Evolutionary conservation across 2,113 vertebrate species (phyloP), one percentile per base, ranked within the genome.

Genomic region (Nesogale talazaci): DNA sequence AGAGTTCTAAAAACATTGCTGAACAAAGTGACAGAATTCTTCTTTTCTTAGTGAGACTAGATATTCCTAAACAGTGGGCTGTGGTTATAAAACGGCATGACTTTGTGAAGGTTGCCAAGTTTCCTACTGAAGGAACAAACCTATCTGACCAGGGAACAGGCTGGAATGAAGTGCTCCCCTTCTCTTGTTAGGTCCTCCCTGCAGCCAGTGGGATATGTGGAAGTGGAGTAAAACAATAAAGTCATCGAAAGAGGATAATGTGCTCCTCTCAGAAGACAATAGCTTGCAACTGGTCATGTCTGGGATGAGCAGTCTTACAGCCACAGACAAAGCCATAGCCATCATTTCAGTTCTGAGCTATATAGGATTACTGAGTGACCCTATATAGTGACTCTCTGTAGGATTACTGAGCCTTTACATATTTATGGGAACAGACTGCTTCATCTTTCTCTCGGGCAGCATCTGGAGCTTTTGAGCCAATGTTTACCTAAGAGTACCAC

Each of bases 1-100:
- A 96, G 89, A 86, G 89, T 90, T 86, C 31, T 63, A 83, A 82
- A 96, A 86, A 89, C 92, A 93, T 87, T 94, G 96, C 81, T 91
- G 92, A 95, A 69, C 83, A 92, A 93, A 96, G 56, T 27, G 70
- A 77, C 86, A 95, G 31, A 34, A 91, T 84, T 86, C 63, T 79
- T 65, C 56, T 93, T 83, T 63, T 56, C 61, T 77, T 25, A 31
- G 56, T 70, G 25, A 31, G 61, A 52, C 81, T 90, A 34, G 22
- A 42, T 46, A 2, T 92, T 82, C 59, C 22, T 1, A 75, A 86
- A 16, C 77, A 65, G 42, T 36, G 86, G 78, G 42, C 56, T 4
- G 46, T 88, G 79, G 12, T 36, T 69, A 93, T 75, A 34, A 65
- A 81, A 88, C 31, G 17, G 56, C 29, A 63, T 57, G 56, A 74